Base-by-base conservation (phyloP, 2,113 vertebrate species). In the Mionectes macconnelli region DNA sequence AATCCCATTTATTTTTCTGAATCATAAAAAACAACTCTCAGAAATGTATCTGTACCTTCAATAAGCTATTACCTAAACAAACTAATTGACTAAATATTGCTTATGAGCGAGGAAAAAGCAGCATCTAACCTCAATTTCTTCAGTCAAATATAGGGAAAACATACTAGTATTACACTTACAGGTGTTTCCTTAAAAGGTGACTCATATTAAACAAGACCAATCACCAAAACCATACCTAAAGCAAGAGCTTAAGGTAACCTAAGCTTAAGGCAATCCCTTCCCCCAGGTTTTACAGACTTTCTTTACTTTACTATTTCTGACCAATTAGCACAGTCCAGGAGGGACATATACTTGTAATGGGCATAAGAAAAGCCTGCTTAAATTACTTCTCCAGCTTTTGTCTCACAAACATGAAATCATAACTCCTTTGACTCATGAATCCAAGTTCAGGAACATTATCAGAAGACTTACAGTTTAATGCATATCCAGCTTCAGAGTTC, bases 301-400 rank as follows among this genome's bases (percentile, higher is more conserved):
- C 45, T 73, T 74, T 44, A 39, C 9, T 59, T 35, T 42, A 49
- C 24, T 28, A 11, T 20, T 56, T 70, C 56, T 24, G 49, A 73
- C 9, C 15, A 37, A 12, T 23, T 49, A 74, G 3, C 28, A 23
- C 15, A 49, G 22, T 16, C 33, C 12, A 47, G 8, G 22, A 49
- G 24, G 3, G 18, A 17, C 3, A 2, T 17, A 8, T 11, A 12
- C 25, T 27, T 55, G 25, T 25, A 60, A 4, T 0, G 3, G 21
- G 10, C 3, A 4, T 1, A 3, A 2, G 17, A 53, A 39, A 69
- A 50, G 15, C 7, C 67, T 49, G 18, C 5, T n/a, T 62, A 57
- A 69, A 62, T 30, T n/a, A 28, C 12, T 64, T 18, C 25, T 22
- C 1, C 47, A 76, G 23, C 9, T 84, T 67, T 33, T 49, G 10